Percentiles rank a stretch among this genome's conserved stretches.
Conservation (phyloP, 1,140 invertebrate genomes). For the Lethrus apterus region DNA sequence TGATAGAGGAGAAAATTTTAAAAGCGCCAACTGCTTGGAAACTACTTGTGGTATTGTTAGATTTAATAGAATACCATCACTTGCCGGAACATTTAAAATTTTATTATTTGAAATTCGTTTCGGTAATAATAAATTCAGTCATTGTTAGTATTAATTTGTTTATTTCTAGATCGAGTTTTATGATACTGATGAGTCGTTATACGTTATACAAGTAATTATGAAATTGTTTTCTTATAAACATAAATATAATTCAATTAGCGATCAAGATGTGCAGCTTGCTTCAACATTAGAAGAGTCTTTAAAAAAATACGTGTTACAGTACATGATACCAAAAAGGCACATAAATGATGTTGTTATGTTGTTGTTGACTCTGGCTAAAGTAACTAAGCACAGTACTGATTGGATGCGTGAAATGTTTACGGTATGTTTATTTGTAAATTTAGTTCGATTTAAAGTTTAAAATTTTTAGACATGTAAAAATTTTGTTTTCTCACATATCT, state of each 20-base stretch:
- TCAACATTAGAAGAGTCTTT: background rate
- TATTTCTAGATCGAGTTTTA: background rate
- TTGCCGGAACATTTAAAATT: background rate
- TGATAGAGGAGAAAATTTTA: constrained; percentile 6
- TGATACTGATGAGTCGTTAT: background rate
- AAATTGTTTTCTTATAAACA: constrained; percentile 1
- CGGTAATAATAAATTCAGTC: no score
- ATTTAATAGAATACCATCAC: background rate
- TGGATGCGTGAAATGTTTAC: background rate
- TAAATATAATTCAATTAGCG: background rate
- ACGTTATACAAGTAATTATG: background rate
- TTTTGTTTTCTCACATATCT: background rate
- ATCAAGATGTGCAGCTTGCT: background rate
- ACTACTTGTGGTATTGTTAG: background rate
- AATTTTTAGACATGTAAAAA: constrained; percentile 1
- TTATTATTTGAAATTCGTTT: constrained; percentile 1
- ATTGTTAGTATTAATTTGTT: background rate
- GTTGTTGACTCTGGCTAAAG: background rate
- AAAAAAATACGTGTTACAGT: background rate
- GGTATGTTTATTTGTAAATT: background rate
- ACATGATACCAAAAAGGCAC: background rate
- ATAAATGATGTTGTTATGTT: background rate
- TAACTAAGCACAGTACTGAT: background rate
- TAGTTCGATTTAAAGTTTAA: background rate
- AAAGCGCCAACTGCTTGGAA: constrained; percentile 2